Conservation (phyloP, 2,888 invertebrate genomes). For the Himalopsyche kuldschensis region DNA sequence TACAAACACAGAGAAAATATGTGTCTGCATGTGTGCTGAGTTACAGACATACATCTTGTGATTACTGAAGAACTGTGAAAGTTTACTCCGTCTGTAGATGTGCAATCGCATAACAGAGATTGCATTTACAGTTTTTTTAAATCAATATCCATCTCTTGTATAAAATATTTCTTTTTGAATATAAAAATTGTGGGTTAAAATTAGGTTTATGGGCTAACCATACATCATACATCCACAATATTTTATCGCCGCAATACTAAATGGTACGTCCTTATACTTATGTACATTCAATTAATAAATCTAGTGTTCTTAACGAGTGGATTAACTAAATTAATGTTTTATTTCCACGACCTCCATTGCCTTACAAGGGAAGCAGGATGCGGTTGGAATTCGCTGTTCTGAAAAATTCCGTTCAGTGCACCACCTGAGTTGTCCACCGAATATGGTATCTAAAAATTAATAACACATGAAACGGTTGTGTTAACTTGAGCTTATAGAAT, state of each 20-base stretch:
- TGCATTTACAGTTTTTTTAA: too few relatives aligned
- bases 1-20: too few relatives aligned
- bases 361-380: conserved; percentile 28
- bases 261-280: not conserved
- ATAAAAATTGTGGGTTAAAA: too few relatives aligned
- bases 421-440: conserved; percentile 46
- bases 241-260: not conserved
- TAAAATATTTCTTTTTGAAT: too few relatives aligned
- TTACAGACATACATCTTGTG: too few relatives aligned
- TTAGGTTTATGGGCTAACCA: not conserved
- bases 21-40: too few relatives aligned
- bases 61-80: too few relatives aligned
- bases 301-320: not conserved
- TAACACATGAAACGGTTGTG: not conserved
- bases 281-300: not conserved
- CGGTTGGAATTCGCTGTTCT: conserved; percentile 36
- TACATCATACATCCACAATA: not conserved
- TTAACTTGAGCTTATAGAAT: not conserved
- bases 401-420: conserved; percentile 46
- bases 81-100: too few relatives aligned
- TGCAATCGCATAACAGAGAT: too few relatives aligned
- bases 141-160: too few relatives aligned
- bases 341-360: conserved; percentile 38
- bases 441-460: conserved; percentile 45
- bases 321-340: not conserved